Evolutionary conservation across 2,113 vertebrate species (phyloP).

Genomic region (Sebastes schlegelii): DNA sequence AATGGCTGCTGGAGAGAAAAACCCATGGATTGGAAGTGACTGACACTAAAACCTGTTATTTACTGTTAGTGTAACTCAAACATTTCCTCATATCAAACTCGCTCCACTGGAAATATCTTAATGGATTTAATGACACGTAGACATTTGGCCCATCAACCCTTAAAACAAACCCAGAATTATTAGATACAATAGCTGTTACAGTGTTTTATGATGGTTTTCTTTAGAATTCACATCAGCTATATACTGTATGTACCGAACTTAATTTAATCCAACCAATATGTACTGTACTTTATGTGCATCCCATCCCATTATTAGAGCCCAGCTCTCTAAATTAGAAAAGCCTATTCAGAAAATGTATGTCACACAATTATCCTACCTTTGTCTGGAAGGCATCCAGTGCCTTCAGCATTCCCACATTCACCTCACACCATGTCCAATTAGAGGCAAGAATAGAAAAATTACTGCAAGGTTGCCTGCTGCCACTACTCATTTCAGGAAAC

Average conservation of each 20-base stretch:
- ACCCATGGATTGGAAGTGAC: slow-evolving; percentile 8
- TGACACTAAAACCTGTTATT: slow-evolving; percentile 10
- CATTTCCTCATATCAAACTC: slow-evolving; percentile 15
- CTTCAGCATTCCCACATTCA: slow-evolving; percentile 55
- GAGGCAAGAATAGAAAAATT: slow-evolving; percentile 70
- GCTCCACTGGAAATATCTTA: slow-evolving; percentile 5
- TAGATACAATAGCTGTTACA: background rate
- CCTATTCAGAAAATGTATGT: slow-evolving; percentile 41
- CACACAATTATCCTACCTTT: slow-evolving; percentile 30
- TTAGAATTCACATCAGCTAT: slow-evolving; percentile 12
- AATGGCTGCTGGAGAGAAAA: slow-evolving; percentile 22
- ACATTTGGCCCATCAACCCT: slow-evolving; percentile 14
- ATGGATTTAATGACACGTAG: background rate
- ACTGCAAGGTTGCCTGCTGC: slow-evolving; percentile 72
- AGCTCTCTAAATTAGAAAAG: slow-evolving; percentile 45
- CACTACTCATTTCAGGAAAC: slow-evolving; percentile 63
- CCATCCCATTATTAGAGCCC: slow-evolving; percentile 18
- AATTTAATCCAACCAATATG: slow-evolving; percentile 21
- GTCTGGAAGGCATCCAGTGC: slow-evolving; percentile 50
- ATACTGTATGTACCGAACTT: background rate
- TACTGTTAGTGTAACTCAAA: slow-evolving; percentile 1
- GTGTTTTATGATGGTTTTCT: slow-evolving; percentile 14
- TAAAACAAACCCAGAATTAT: background rate
- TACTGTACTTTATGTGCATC: slow-evolving; percentile 7
- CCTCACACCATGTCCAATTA: slow-evolving; percentile 74